A percentile compares a stretch with the other conserved stretches of the same genome.
Evolutionary conservation across 2,113 vertebrate species (phyloP).

Genomic region (Strix aluco): DNA sequence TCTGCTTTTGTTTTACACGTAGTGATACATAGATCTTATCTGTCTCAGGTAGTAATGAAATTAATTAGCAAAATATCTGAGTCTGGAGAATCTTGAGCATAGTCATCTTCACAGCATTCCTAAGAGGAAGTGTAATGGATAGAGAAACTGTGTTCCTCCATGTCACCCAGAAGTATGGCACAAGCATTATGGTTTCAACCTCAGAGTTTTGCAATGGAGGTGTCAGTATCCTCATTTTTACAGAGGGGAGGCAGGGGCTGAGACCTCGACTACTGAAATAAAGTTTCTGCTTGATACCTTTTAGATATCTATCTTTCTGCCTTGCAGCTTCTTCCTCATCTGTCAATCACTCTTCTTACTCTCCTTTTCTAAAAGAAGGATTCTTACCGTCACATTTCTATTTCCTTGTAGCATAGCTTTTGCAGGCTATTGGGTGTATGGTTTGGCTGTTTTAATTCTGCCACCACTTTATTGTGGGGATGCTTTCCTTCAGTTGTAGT

Average conservation of each 20-base stretch:
- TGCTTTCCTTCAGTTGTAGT: background rate
- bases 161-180: background rate
- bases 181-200: background rate
- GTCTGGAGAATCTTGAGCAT: background rate
- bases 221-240: background rate
- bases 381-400: background rate
- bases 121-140: background rate
- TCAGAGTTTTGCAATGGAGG: background rate
- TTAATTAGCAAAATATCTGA: slow-evolving; percentile 1
- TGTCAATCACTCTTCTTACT: background rate
- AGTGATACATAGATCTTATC: background rate
- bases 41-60: background rate
- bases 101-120: background rate
- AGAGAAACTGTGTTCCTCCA: background rate
- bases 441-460: background rate
- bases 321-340: background rate
- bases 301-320: background rate
- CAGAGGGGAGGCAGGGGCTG: background rate
- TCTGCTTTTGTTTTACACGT: background rate
- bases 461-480: background rate
- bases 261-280: background rate
- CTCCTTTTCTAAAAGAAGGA: background rate
- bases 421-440: background rate
- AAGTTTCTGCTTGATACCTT: background rate
- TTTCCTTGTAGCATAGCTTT: background rate